A percentile compares a stretch with the other conserved stretches of the same genome.
phyloP scores from a whole-genome alignment of 2,797 vertebrate species.

The Anguilla marmorata region DNA sequence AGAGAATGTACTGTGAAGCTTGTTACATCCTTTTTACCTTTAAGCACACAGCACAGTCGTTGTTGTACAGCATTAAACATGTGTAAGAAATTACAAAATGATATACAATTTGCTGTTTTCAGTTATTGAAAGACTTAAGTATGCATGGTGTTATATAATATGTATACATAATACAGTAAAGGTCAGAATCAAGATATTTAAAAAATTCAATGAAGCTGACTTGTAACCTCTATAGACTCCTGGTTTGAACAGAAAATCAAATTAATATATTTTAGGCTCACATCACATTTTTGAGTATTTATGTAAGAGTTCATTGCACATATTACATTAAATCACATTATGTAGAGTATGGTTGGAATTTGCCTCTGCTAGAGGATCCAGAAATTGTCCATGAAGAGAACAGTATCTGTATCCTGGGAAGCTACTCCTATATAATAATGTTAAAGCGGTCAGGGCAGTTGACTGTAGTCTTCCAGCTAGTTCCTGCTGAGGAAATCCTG shows the following conservation, averaged over 20 bases:
- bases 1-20: background rate
- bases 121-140: too few species aligned
- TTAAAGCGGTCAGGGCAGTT: background rate
- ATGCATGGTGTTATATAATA: too few species aligned
- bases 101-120: too few species aligned
- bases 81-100: too few species aligned
- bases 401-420: background rate
- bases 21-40: background rate
- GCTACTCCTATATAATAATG: background rate
- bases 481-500: background rate
- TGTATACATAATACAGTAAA: too few species aligned
- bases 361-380: background rate
- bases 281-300: background rate
- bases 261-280: background rate
- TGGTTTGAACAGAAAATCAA: background rate
- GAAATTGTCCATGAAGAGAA: background rate
- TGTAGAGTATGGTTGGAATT: background rate
- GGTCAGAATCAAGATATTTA: too few species aligned
- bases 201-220: background rate
- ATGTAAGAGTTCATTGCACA: background rate
- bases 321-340: background rate
- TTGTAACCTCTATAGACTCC: background rate
- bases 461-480: background rate
- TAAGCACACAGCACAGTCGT: background rate
- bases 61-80: background rate